Evolutionary conservation across 2,797 vertebrate genomes (phyloP).

Genomic region (Salarias fasciatus): DNA sequence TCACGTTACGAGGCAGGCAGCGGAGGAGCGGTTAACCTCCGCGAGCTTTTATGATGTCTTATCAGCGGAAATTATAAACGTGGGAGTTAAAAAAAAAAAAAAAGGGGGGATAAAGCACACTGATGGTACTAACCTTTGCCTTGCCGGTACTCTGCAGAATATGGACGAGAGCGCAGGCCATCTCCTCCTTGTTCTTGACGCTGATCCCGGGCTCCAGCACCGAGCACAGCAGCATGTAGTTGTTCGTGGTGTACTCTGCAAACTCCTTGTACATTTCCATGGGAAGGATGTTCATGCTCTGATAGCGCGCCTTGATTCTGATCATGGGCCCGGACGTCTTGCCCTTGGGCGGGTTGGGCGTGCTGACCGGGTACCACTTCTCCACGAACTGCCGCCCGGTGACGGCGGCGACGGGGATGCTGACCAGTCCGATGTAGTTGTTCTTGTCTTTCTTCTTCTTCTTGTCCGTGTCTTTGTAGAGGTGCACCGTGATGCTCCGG

Average conservation of each 20-base stretch:
- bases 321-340: conserved; percentile 95
- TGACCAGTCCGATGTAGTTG: conserved; percentile 95
- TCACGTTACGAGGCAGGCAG: conserved; percentile 38
- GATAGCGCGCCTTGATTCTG: conserved; percentile 96
- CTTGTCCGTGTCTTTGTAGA: conserved; percentile 98
- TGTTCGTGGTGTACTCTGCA: conserved; percentile 97
- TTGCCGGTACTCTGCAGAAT: conserved; percentile 99
- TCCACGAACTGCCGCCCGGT: conserved; percentile 94
- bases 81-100: no score
- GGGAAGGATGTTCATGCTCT: conserved; percentile 97
- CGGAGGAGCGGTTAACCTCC: conserved; percentile 41
- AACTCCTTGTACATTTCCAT: conserved; percentile 99
- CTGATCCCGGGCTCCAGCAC: conserved; percentile 95
- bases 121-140: conserved; percentile 89
- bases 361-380: conserved; percentile 95
- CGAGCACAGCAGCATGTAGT: conserved; percentile 95
- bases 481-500: conserved; percentile 91
- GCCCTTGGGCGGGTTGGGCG: conserved; percentile 92
- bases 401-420: conserved; percentile 87
- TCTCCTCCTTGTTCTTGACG: conserved; percentile 99
- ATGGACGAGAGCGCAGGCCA: conserved; percentile 96
- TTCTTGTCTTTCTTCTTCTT: conserved; percentile 99
- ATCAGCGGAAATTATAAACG: not conserved
- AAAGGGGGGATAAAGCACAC: not conserved
- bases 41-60: conserved; percentile 24